Percentiles rank a stretch among this genome's conserved stretches.
Conservation (phyloP, 2,888 invertebrate species). For the Camponotus fellah region DNA sequence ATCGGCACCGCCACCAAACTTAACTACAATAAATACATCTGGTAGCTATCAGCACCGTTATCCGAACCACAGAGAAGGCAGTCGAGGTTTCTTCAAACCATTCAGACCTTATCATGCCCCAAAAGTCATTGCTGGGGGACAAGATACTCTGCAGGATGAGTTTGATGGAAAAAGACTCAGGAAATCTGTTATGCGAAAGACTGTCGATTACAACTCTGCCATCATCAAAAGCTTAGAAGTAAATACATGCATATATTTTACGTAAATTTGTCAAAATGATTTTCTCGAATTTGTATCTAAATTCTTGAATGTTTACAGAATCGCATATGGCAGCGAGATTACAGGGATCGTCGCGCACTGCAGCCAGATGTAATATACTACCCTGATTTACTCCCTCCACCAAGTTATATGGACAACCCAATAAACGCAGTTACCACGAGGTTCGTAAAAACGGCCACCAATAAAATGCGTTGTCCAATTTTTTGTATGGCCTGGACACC, state of each 20-base stretch:
- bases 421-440: slow-evolving; percentile 98
- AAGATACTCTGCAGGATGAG: slow-evolving; percentile 90
- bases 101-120: slow-evolving; percentile 86
- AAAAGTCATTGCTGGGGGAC: slow-evolving; percentile 83
- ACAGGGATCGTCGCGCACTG: slow-evolving; percentile 94
- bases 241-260: slow-evolving; percentile 66
- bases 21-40: slow-evolving; percentile 83
- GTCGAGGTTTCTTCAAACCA: slow-evolving; percentile 86
- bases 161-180: slow-evolving; percentile 98
- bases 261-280: neutral
- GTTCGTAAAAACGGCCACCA: slow-evolving; percentile 99
- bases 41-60: slow-evolving; percentile 82
- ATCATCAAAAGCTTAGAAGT: slow-evolving; percentile 97
- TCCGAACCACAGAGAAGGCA: slow-evolving; percentile 82
- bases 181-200: slow-evolving; percentile 98
- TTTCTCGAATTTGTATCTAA: neutral
- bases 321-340: slow-evolving; percentile 98
- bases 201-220: slow-evolving; percentile 98
- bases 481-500: slow-evolving; percentile 99
- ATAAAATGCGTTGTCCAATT: slow-evolving; percentile 99
- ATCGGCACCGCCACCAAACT: slow-evolving; percentile 84
- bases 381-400: slow-evolving; percentile 97
- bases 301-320: slow-evolving; percentile 87
- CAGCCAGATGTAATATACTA: slow-evolving; percentile 99
- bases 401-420: slow-evolving; percentile 97